These are phyloP conservation scores for Ladona fulva DNA, from an alignment of 1,140 invertebrate genomes.

Conservation along the genomic window DNA sequence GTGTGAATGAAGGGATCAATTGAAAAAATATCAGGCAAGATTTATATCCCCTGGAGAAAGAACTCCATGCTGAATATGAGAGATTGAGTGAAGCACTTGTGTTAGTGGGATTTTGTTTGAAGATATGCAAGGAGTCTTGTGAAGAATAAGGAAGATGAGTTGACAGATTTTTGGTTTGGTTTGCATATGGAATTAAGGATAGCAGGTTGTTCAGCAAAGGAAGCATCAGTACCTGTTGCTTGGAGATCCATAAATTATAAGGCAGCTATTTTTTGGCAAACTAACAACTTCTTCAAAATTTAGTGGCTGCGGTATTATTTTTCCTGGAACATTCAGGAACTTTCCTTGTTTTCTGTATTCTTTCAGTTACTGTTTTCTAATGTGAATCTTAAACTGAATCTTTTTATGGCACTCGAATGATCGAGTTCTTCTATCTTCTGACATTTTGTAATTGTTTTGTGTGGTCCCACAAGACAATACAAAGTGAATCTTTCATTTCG, in stretches of 20 bases:
- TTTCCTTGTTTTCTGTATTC: neutral
- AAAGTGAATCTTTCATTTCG: neutral
- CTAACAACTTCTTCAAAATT: neutral
- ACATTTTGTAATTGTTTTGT: neutral
- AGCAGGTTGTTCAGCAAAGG: neutral
- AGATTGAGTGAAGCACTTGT: constrained; percentile 6
- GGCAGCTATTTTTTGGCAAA: neutral
- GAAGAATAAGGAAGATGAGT: constrained; percentile 1
- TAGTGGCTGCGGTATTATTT: neutral
- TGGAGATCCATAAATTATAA: neutral
- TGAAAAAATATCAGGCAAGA: neutral
- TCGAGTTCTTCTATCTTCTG: neutral
- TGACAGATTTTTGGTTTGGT: constrained; percentile 12
- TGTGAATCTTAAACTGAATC: neutral
- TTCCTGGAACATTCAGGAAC: neutral
- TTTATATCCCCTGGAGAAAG: neutral
- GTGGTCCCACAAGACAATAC: neutral
- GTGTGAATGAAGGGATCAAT: constrained; percentile 9
- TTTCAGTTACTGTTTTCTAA: neutral
- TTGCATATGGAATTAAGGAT: neutral
- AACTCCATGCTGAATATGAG: constrained; percentile 1
- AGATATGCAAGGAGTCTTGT: neutral
- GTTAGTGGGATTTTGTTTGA: constrained; percentile 9
- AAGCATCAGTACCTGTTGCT: constrained; percentile 16
- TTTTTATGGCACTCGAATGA: neutral